These are phyloP conservation scores for Sturnus vulgaris DNA, from an alignment of 2,113 vertebrate genomes.

Conservation along the genomic window DNA sequence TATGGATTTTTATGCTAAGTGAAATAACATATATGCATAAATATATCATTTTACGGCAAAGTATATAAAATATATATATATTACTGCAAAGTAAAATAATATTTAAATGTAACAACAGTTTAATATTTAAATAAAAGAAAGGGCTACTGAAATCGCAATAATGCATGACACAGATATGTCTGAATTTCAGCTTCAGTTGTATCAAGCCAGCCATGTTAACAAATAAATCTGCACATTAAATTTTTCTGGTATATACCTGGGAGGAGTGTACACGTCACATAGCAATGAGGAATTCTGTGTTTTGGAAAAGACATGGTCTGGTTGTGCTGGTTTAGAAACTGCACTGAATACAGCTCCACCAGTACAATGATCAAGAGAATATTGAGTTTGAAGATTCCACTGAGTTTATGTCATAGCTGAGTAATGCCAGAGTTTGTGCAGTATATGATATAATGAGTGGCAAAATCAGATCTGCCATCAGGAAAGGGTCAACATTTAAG, in stretches of 20 bases:
- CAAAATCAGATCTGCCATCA: neutral
- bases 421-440: neutral
- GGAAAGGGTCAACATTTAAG: neutral
- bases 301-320: neutral
- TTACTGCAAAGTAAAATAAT: neutral
- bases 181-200: neutral
- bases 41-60: neutral
- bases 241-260: neutral
- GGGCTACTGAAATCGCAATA: neutral
- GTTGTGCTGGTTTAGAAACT: neutral
- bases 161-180: neutral
- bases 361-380: neutral
- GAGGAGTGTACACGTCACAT: neutral
- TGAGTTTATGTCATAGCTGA: neutral
- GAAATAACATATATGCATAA: neutral
- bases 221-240: neutral
- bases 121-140: neutral
- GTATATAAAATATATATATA: neutral
- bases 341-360: neutral
- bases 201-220: neutral
- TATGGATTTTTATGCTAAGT: neutral
- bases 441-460: neutral
- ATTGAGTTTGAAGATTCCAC: neutral
- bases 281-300: neutral
- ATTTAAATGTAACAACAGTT: neutral